phyloP scores from a whole-genome alignment of 2,113 vertebrate genomes.

The Nestor notabilis region DNA sequence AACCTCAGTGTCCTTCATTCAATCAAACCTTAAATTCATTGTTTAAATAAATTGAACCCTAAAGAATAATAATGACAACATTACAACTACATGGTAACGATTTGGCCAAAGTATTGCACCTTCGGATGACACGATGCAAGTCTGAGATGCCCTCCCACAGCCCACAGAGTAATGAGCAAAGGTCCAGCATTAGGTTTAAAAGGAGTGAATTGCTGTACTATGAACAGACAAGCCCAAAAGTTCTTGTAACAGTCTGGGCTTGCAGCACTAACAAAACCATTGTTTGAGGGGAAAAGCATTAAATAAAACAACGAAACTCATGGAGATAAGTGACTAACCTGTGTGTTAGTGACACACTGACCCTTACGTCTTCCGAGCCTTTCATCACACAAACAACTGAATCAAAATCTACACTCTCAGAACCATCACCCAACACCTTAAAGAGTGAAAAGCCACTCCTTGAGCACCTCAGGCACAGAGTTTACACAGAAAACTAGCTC shows the following conservation, averaged over 20 bases:
- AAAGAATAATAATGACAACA: neutral
- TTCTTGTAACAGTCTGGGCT: neutral
- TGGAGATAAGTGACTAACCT: neutral
- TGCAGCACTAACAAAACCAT: neutral
- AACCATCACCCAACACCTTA: neutral
- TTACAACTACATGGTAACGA: neutral
- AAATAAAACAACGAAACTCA: neutral
- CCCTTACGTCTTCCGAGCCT: neutral
- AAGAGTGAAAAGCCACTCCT: neutral
- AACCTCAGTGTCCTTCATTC: neutral
- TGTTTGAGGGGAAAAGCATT: neutral
- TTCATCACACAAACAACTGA: neutral
- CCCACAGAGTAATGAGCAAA: neutral
- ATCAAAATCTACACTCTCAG: neutral
- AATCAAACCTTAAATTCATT: neutral
- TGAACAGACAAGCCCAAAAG: neutral
- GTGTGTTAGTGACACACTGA: neutral
- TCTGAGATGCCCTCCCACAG: neutral
- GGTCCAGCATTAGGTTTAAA: neutral
- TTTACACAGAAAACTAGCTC: rapidly evolving
- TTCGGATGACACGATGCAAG: neutral
- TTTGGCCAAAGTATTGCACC: neutral
- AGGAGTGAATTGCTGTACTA: neutral
- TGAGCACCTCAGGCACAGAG: neutral
- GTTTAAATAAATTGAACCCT: neutral